Percentiles rank a stretch among this genome's conserved stretches.
Evolutionary conservation across 2,797 vertebrate genomes (phyloP).

Genomic region (Pseudomugil tenellus): DNA sequence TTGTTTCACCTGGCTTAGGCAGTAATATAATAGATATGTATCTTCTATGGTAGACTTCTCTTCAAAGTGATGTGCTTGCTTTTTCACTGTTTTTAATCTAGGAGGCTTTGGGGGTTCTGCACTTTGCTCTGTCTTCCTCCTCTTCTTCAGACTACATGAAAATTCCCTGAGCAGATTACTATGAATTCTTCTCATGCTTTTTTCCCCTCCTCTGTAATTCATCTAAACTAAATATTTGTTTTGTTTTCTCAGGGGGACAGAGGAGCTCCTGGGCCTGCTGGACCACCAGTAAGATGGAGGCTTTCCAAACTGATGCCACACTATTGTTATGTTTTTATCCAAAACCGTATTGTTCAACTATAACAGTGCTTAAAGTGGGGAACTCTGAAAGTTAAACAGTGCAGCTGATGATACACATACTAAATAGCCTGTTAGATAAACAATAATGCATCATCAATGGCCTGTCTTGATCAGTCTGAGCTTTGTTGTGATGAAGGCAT

Average conservation of each 20-base stretch:
- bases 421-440: constrained; percentile 30
- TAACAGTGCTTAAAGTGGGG: constrained; percentile 16
- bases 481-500: constrained; percentile 5
- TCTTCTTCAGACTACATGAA: constrained; percentile 9
- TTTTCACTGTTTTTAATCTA: constrained; percentile 6
- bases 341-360: constrained; percentile 27
- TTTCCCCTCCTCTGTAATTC: constrained; percentile 62
- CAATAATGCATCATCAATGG: constrained; percentile 16
- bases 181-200: constrained; percentile 49
- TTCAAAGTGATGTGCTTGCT: not conserved
- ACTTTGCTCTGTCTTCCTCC: constrained; percentile 3
- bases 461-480: constrained; percentile 25
- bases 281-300: constrained; percentile 92
- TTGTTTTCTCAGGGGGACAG: constrained; percentile 88
- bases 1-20: not conserved
- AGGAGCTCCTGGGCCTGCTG: constrained; percentile 91
- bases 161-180: constrained; percentile 18
- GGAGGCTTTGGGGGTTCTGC: not conserved
- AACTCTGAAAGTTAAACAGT: constrained; percentile 32
- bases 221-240: constrained; percentile 79
- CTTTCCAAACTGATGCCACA: constrained; percentile 50
- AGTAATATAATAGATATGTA: not conserved
- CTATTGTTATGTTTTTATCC: constrained; percentile 39
- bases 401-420: not conserved
- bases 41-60: not conserved